Percentiles rank a stretch among this genome's conserved stretches.
Evolutionary conservation across 2,888 invertebrate species (phyloP).

Genomic region (Seira ritae): DNA sequence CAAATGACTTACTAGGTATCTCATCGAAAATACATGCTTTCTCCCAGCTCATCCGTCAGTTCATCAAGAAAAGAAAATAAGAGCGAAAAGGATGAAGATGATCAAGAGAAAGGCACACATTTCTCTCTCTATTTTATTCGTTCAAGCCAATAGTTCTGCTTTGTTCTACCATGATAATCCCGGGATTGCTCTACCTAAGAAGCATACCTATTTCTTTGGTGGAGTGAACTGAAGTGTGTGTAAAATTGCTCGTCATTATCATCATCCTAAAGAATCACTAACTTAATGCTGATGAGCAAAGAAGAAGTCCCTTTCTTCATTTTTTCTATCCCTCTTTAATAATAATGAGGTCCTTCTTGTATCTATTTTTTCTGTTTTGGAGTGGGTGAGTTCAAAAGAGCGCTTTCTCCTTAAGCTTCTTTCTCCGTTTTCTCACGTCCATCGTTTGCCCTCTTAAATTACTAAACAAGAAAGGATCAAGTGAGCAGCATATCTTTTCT

Average conservation of each 20-base stretch:
- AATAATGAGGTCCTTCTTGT: constrained; percentile 62
- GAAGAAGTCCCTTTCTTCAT: constrained; percentile 30
- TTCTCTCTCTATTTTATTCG: too few species aligned
- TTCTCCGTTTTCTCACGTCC: constrained; percentile 43
- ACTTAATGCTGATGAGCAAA: constrained; percentile 57
- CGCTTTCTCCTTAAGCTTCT: constrained; percentile 56
- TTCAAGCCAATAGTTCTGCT: too few species aligned
- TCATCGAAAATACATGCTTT: constrained; percentile 49
- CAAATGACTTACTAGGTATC: too few species aligned
- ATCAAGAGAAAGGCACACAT: not conserved
- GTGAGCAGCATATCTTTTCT: constrained; percentile 19
- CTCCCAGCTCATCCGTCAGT: too few species aligned
- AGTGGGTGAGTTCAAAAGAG: too few species aligned
- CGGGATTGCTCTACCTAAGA: too few species aligned
- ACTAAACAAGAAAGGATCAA: too few species aligned
- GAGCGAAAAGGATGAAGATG: constrained; percentile 19
- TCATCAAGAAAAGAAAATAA: constrained; percentile 29
- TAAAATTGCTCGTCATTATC: constrained; percentile 28
- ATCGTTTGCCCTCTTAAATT: constrained; percentile 54
- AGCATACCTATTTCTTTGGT: too few species aligned
- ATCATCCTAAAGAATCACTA: too few species aligned
- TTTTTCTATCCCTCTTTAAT: constrained; percentile 45
- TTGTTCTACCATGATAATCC: too few species aligned
- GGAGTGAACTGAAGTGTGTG: constrained; percentile 44
- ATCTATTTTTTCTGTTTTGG: constrained; percentile 29